Conservation (phyloP, 1,140 invertebrate genomes). For the Calliopsis andreniformis region DNA sequence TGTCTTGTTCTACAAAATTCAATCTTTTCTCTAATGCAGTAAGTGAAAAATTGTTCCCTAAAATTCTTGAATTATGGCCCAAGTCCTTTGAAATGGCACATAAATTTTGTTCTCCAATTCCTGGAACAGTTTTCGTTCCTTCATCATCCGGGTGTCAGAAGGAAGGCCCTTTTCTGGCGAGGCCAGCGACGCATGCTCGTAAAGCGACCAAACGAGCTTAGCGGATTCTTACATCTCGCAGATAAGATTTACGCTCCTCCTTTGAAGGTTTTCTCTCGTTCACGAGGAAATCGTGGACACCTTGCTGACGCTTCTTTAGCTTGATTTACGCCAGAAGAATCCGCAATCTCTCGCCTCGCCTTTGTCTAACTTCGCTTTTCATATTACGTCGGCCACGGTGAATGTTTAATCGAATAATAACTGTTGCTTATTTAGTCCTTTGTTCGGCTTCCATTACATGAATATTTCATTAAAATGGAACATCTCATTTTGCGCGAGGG, state of each 20-base stretch:
- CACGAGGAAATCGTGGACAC: constrained; percentile 3
- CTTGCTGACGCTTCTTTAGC: not conserved
- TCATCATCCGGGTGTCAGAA: not conserved
- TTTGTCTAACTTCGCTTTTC: not conserved
- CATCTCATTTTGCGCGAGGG: too few relatives aligned
- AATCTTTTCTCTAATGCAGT: too few relatives aligned
- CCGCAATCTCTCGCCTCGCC: not conserved
- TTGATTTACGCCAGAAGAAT: constrained; percentile 22
- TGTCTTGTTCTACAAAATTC: too few relatives aligned
- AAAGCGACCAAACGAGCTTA: constrained; percentile 24
- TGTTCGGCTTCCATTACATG: too few relatives aligned
- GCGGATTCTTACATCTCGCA: constrained; percentile 16
- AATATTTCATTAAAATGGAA: too few relatives aligned
- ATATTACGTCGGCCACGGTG: too few relatives aligned
- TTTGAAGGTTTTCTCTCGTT: constrained; percentile 26
- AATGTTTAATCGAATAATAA: not conserved
- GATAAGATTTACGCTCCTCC: constrained; percentile 34
- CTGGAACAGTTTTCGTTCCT: not conserved
- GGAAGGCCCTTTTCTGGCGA: not conserved
- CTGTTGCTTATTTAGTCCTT: too few relatives aligned
- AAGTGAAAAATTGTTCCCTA: too few relatives aligned
- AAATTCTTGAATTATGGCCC: too few relatives aligned
- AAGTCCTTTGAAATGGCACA: too few relatives aligned
- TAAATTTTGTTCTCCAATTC: too few relatives aligned
- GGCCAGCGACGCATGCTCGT: constrained; percentile 11